phyloP scores from a whole-genome alignment of 2,797 vertebrate genomes.

The Poeciliopsis presidionis region DNA sequence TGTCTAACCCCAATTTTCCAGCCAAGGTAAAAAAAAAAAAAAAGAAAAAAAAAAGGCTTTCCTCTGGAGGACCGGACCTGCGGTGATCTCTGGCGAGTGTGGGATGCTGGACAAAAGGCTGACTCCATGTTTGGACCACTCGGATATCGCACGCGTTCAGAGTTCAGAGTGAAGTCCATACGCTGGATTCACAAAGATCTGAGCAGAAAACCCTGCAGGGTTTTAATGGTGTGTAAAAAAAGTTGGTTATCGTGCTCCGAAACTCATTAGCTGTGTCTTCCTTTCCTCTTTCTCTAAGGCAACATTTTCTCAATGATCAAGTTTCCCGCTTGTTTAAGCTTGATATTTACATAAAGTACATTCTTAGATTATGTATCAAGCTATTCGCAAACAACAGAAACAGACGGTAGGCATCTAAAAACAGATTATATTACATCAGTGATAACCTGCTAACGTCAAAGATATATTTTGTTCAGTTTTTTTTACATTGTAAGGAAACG shows the following conservation, averaged over 20 bases:
- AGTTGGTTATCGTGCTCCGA: background rate
- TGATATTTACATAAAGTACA: conserved; percentile 22
- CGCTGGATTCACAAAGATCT: conserved; percentile 15
- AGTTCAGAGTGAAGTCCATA: conserved; percentile 21
- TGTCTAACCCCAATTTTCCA: conserved; percentile 63
- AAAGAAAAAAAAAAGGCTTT: background rate
- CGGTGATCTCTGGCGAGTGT: conserved; percentile 16
- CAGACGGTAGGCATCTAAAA: background rate
- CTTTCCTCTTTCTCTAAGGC: background rate
- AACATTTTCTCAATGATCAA: conserved; percentile 1
- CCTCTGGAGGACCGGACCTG: conserved; percentile 28
- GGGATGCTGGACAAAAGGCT: conserved; percentile 43
- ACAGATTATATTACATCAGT: conserved; percentile 5
- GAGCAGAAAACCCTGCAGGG: conserved; percentile 20
- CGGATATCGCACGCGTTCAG: conserved; percentile 1
- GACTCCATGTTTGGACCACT: conserved; percentile 2
- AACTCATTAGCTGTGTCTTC: background rate
- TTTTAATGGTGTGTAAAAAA: conserved; percentile 6
- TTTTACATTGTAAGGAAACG: background rate
- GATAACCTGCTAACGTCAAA: background rate
- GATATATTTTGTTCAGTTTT: background rate
- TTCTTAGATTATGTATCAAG: conserved; percentile 14
- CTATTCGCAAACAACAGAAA: conserved; percentile 9
- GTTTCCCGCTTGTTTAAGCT: background rate
- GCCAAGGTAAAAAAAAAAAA: conserved; percentile 1